Evolutionary conservation across 2,113 vertebrate genomes (phyloP), one percentile per base, ranked within the genome.

Genomic region (Scartelaos histophorus): DNA sequence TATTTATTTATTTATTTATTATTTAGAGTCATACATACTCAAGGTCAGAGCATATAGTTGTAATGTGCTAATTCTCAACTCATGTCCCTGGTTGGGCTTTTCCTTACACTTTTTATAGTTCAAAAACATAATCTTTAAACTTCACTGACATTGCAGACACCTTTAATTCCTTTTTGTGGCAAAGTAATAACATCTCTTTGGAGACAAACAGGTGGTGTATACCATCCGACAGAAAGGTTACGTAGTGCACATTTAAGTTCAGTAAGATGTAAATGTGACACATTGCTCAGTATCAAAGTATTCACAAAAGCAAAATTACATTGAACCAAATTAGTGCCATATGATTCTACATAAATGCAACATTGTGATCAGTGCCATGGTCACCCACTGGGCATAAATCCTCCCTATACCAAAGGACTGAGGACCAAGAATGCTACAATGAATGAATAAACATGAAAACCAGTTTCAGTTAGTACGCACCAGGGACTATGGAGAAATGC

Each of bases 301-400:
- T 21, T 54, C 1, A 21, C n/a, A 10, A 54, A 54, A 54, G 7
- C 19, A 54, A 21, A 3, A 51, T 16, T 5, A 51, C 17, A 17
- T 51, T 19, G 16, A n/a, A 51, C 17, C 49, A 29, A 57, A 54
- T 10, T 22, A 56, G 25, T 25, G 71, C 62, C 89, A 89, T 82
- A 58, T 76, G 73, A 80, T 86, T 83, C 86, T 54, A 54, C 51
- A 21, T 54, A 87, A 82, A 82, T 79, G 76, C 81, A 11, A 70
- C 71, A 5, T 81, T 82, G 81, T 78, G 84, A 78, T 82, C 80
- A 85, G 85, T 74, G 71, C 73, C 82, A 82, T 69, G 70, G 88
- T 86, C 62, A 91, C 74, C 86, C 75, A 75, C 75, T 82, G 76
- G 78, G 61, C 57, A 74, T 92, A 93, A 93, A 92, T 92, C 86